Evolutionary conservation across 2,888 invertebrate genomes (phyloP).

Genomic region (Steinernema hermaphroditum): DNA sequence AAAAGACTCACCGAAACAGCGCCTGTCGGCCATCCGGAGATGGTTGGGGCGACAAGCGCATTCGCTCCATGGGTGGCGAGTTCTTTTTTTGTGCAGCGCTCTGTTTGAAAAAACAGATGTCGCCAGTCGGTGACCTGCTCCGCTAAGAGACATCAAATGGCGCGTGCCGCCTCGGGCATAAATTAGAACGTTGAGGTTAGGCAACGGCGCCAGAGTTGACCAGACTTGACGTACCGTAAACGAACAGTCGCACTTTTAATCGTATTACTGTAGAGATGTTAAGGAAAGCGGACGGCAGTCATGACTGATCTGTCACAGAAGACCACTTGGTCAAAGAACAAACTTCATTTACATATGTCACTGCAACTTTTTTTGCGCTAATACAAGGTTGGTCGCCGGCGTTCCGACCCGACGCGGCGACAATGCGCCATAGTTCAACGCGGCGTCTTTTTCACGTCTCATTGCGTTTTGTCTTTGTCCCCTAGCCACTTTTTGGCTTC

Average conservation of each 20-base stretch:
- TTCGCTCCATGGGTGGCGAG: not conserved
- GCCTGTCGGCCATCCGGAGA: not conserved
- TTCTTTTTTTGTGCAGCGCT: not conserved
- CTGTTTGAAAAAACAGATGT: conserved; percentile 6
- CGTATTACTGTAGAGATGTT: not conserved
- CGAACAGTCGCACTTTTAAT: not conserved
- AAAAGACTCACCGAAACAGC: conserved; percentile 7
- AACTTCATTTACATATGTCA: not conserved
- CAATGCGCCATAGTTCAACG: conserved; percentile 3
- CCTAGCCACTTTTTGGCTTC: not conserved
- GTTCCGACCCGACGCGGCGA: conserved; percentile 5
- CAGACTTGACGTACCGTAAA: not conserved
- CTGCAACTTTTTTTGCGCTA: not conserved
- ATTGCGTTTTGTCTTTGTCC: conserved; percentile 19
- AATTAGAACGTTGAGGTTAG: not conserved
- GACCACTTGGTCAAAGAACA: too few species aligned
- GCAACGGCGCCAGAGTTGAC: not conserved
- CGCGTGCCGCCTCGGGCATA: not conserved
- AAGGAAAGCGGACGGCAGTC: too few species aligned
- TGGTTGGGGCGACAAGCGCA: not conserved
- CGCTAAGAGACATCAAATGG: not conserved
- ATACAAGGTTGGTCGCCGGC: not conserved
- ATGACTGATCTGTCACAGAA: too few species aligned
- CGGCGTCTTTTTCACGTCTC: conserved; percentile 14
- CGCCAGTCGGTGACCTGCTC: conserved; percentile 3